phyloP scores from a whole-genome alignment of 2,797 vertebrate genomes.

The Falco rusticolus region DNA sequence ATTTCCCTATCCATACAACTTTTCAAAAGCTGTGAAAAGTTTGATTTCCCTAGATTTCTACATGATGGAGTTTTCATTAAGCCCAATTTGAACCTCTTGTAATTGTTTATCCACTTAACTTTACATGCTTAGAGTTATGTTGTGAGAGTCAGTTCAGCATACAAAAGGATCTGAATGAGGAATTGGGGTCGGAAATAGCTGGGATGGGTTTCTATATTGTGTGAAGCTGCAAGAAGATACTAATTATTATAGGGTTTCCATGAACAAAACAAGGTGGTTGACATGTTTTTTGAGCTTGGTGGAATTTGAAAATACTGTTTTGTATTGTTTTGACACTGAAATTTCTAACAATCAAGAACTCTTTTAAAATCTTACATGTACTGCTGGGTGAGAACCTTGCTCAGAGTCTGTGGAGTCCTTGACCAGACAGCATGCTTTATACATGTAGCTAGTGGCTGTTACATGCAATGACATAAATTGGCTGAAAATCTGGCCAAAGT shows the following conservation, averaged over 20 bases:
- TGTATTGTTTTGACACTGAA: neutral
- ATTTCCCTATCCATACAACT: neutral
- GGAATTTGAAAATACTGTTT: neutral
- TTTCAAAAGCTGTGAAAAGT: constrained; percentile 4
- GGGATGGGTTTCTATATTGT: neutral
- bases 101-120: constrained; percentile 18
- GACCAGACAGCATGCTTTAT: neutral
- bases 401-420: neutral
- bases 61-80: neutral
- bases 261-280: neutral
- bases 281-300: neutral
- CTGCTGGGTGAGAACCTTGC: neutral
- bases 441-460: neutral
- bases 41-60: neutral
- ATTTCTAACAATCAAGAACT: neutral
- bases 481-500: neutral
- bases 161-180: neutral
- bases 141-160: neutral
- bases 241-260: neutral
- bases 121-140: neutral
- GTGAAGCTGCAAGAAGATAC: neutral
- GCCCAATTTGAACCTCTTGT: neutral
- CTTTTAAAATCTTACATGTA: neutral
- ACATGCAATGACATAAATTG: neutral
- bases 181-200: neutral